Conservation (phyloP, 2,113 vertebrate genomes). For the Maccullochella peelii region DNA sequence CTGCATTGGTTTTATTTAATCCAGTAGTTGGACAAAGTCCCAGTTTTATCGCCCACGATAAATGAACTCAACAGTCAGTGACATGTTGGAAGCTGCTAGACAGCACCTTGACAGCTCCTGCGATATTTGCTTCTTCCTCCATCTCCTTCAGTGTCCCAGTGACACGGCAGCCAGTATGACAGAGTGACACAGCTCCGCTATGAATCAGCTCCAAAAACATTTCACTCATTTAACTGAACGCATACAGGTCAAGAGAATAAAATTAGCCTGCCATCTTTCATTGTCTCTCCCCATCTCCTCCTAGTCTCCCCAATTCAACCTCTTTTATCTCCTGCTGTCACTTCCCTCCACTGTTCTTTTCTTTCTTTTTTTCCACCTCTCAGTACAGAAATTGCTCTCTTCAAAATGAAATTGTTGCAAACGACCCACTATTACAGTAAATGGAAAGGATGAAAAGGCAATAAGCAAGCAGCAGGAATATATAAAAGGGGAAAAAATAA, state of each 20-base stretch:
- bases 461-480: constrained; percentile 4
- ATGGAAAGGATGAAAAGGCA: constrained; percentile 22
- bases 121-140: constrained; percentile 46
- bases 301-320: constrained; percentile 35
- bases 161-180: constrained; percentile 18
- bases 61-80: constrained; percentile 24
- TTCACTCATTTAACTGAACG: constrained; percentile 43
- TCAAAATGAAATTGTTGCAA: constrained; percentile 40
- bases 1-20: constrained; percentile 8
- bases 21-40: constrained; percentile 9
- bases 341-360: background rate
- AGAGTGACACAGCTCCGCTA: constrained; percentile 7
- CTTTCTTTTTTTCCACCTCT: constrained; percentile 12
- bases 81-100: constrained; percentile 39
- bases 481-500: background rate
- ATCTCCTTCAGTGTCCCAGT: constrained; percentile 32
- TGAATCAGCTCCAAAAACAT: constrained; percentile 39
- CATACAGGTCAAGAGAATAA: constrained; percentile 41
- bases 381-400: constrained; percentile 24
- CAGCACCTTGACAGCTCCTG: constrained; percentile 39
- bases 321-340: constrained; percentile 10
- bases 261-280: constrained; percentile 49
- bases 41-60: constrained; percentile 28
- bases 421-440: constrained; percentile 9
- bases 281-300: constrained; percentile 13